These are phyloP conservation scores for Ichneumoninae sp. DNA, from an alignment of 2,888 invertebrate species.

Conservation along the genomic window DNA sequence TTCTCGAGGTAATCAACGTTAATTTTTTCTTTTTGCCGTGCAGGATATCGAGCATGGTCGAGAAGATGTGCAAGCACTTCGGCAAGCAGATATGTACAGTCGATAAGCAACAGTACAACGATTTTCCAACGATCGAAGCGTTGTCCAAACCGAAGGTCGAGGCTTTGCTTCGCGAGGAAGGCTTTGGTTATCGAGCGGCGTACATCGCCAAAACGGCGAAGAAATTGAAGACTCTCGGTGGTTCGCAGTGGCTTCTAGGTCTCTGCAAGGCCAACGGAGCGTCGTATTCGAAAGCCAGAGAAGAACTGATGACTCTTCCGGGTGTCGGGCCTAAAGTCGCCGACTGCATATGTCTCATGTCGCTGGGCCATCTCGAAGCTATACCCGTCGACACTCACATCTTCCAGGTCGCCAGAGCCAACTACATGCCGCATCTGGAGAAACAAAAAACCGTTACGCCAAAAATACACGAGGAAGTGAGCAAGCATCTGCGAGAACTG, in stretches of 20 bases:
- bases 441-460: constrained; percentile 92
- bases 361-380: constrained; percentile 93
- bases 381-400: constrained; percentile 99
- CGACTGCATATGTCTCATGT: constrained; percentile 99
- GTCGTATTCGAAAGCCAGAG: constrained; percentile 90
- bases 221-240: constrained; percentile 89
- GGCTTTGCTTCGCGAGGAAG: constrained; percentile 88
- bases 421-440: constrained; percentile 91
- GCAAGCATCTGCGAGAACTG: constrained; percentile 90
- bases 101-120: constrained; percentile 88
- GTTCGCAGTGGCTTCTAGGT: constrained; percentile 89
- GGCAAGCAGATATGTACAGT: constrained; percentile 90
- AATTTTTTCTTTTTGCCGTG: constrained; percentile 70
- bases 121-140: constrained; percentile 92
- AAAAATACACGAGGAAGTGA: constrained; percentile 94
- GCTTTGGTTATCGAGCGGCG: constrained; percentile 95
- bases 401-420: constrained; percentile 93
- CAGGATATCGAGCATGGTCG: constrained; percentile 96
- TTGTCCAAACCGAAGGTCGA: constrained; percentile 84
- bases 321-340: constrained; percentile 99
- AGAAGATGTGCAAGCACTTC: constrained; percentile 93
- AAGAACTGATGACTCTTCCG: constrained; percentile 90
- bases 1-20: background rate
- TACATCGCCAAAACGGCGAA: constrained; percentile 92
- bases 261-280: constrained; percentile 86